Evolutionary conservation across 2,797 vertebrate genomes (phyloP), one percentile per base, ranked within the genome.

Genomic region (Urocyon cinereoargenteus): DNA sequence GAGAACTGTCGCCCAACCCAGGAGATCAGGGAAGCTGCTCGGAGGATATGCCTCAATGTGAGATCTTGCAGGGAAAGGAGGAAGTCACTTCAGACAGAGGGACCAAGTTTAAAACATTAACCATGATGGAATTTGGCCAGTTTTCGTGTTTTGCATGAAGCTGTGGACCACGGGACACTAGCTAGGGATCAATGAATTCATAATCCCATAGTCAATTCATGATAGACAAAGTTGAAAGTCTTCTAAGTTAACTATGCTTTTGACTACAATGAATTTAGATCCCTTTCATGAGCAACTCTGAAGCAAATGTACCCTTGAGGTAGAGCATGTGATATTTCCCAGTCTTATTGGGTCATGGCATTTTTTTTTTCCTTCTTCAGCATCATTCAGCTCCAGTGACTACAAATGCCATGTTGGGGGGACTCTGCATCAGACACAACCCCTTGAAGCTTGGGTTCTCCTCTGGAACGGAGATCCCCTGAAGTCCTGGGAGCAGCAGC

Each of bases 241-340:
- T 91, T 89, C 94, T 83, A 83, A 89, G 62, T 45, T 95, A 82
- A 94, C 64, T 40, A 61, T 72, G 36, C 14, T 84, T 96, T 97
- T 86, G 73, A 94, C 64, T 91, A 62, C 83, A 93, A n/a, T 86
- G 73, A 86, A 87, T 95, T 91, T 87, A 66, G 15, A 82, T 91
- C 16, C 15, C 34, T 88, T 94, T 92, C 49, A 70, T 31, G 62
- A 93, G 75, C 49, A 96, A 91, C 91, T 85, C 1, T 90, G 83
- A 53, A 45, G 24, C 55, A 91, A 87, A 91, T 79, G 77, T 12
- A 84, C 62, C 91, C 49, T 19, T 40, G 57, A 89, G 28, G 51
- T 53, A 28, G 6, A 66, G 6, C 21, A 61, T 14, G 15, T 24
- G 31, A 70, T 64, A 40, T 68, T 93, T 86, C 90, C 96, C 55